These are phyloP conservation scores for Nylanderia fulva DNA, from an alignment of 1,140 invertebrate genomes.

Conservation along the genomic window DNA sequence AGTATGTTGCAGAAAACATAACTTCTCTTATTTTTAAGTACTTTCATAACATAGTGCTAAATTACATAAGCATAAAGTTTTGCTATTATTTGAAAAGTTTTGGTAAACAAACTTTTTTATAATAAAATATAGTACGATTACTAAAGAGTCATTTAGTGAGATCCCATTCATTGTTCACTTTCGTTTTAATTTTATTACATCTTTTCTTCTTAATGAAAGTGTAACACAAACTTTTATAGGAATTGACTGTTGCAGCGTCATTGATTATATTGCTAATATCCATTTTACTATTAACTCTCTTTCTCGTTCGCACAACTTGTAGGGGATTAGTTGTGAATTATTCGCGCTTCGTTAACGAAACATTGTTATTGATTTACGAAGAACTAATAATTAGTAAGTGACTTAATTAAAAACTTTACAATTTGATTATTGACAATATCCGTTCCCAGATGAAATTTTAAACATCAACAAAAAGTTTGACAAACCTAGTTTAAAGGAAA, in stretches of 20 bases:
- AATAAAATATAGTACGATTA: background rate
- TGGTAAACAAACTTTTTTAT: background rate
- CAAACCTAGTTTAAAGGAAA: background rate
- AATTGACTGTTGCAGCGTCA: background rate
- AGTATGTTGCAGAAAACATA: background rate
- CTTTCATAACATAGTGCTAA: background rate
- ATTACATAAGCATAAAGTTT: background rate
- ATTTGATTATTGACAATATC: conserved; percentile 32
- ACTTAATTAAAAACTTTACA: conserved; percentile 26
- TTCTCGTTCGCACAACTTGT: conserved; percentile 16
- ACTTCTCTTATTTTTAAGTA: background rate
- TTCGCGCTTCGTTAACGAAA: conserved; percentile 20
- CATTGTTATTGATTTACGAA: conserved; percentile 18
- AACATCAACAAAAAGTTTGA: conserved; percentile 18
- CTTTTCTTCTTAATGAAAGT: background rate
- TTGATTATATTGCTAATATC: conserved; percentile 4
- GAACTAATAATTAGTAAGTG: conserved; percentile 16
- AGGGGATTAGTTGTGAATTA: conserved; percentile 12
- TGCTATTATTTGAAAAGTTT: background rate
- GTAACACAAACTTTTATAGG: background rate
- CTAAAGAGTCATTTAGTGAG: background rate
- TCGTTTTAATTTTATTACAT: background rate
- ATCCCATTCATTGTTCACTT: background rate
- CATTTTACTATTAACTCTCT: conserved; percentile 22
- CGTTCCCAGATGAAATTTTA: background rate